A percentile compares a stretch with the other conserved stretches of the same genome.
Conservation (phyloP, 2,888 invertebrate genomes). For the Tortrix viridana region DNA sequence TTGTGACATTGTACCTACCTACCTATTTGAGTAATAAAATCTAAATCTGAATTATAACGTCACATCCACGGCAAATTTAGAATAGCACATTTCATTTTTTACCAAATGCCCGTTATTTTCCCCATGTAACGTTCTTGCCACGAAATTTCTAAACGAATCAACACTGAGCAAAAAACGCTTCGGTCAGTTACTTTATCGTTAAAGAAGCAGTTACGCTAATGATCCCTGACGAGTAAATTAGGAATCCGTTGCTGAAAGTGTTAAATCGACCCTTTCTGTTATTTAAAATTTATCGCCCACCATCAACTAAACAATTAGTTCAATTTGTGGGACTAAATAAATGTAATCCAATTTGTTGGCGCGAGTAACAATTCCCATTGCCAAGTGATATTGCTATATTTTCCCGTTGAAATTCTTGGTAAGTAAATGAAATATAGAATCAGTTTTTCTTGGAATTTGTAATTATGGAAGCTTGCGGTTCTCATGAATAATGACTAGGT, state of each 20-base stretch:
- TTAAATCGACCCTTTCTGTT: conserved; percentile 46
- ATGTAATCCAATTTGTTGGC: conserved; percentile 44
- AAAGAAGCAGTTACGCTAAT: conserved; percentile 17
- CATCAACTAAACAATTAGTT: conserved; percentile 50
- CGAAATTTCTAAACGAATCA: conserved; percentile 8
- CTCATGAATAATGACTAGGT: conserved; percentile 19
- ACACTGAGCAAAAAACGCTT: conserved; percentile 7
- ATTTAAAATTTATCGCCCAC: conserved; percentile 47
- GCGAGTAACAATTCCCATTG: conserved; percentile 41
- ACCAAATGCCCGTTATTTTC: no score
- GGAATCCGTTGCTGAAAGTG: conserved; percentile 32
- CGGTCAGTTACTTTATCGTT: conserved; percentile 23
- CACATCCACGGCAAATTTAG: no score
- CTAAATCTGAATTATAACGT: no score
- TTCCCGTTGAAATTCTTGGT: conserved; percentile 38
- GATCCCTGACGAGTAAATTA: conserved; percentile 20
- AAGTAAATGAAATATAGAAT: conserved; percentile 27
- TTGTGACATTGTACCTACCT: no score
- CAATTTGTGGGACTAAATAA: conserved; percentile 46
- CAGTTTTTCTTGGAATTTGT: conserved; percentile 29
- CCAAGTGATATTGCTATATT: conserved; percentile 42
- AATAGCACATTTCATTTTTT: no score
- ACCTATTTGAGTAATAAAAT: no score
- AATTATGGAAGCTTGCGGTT: conserved; percentile 21
- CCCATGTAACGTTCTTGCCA: no score